Evolutionary conservation across 2,797 vertebrate species (phyloP).

Genomic region (Falco cherrug): DNA sequence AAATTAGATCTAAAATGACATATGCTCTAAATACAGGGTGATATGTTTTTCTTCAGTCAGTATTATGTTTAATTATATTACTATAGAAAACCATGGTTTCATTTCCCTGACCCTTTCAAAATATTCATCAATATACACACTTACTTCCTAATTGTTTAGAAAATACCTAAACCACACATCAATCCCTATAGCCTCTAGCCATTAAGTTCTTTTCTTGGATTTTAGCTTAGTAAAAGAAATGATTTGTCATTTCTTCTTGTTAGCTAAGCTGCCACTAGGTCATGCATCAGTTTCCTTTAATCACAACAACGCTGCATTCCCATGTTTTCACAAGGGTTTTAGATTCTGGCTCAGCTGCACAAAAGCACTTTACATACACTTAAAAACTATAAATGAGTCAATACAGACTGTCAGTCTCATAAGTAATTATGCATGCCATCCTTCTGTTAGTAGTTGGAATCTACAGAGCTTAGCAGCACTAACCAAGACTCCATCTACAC

Average conservation of each 20-base stretch:
- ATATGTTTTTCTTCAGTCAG: background rate
- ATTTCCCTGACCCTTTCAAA: background rate
- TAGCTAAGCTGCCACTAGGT: background rate
- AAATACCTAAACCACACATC: background rate
- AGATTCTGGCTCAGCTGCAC: background rate
- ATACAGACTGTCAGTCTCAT: background rate
- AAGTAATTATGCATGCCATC: background rate
- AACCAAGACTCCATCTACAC: background rate
- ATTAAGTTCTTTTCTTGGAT: background rate
- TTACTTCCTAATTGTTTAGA: background rate
- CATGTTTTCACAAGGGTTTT: constrained; percentile 5
- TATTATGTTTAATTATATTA: background rate
- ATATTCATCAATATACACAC: background rate
- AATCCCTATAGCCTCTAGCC: background rate
- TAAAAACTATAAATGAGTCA: constrained; percentile 3
- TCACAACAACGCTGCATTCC: background rate
- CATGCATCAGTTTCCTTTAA: constrained; percentile 4
- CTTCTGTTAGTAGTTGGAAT: background rate
- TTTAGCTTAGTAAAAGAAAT: background rate
- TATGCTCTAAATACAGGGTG: background rate
- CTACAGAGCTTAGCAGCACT: background rate
- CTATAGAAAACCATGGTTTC: background rate
- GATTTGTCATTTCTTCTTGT: background rate
- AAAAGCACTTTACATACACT: background rate
- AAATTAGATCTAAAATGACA: background rate